Evolutionary conservation across 2,113 vertebrate species (phyloP), one percentile per base, ranked within the genome.

Genomic region (Penelope pileata): DNA sequence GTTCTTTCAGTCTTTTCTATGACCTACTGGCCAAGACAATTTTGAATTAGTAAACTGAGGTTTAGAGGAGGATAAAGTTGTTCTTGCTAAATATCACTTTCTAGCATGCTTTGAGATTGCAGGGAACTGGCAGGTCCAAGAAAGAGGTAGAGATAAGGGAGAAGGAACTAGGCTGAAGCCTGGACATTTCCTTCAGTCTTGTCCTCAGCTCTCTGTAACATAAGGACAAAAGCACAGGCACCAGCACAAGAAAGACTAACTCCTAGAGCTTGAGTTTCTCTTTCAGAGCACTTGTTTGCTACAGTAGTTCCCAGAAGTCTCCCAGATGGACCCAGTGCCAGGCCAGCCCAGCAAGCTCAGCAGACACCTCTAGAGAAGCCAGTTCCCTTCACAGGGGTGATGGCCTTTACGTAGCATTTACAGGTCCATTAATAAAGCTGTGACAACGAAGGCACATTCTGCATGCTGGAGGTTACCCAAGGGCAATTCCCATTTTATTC

Each of bases 401-500:
- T 22, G 16, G 18, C 22, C 16, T 83, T 90, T 66, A 47, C 0
- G 0, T 5, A 70, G 15, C 10, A 53, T n/a, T 93, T 69, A 36
- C 16, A 69, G 90, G 53, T 29, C 1, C 3, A 36, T 51, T 60
- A 34, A 62, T 19, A 53, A 91, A 64, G 6, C 21, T 40, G 1
- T 24, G 16, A 43, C 83, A 90, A 54, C 6, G 60, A 36, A 62
- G 21, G 34, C 85, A 21, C 50, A 26, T 80, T 77, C 86, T 86
- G 23, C 13, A 90, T 83, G 22, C 47, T 43, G 29, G 17, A 40
- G 29, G 38, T 81, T 83, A 91, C 32, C 15, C 42, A 59, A 67
- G 70, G 53, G 9, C 38, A 59, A 76, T 73, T 54, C 42, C 12
- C 17, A 40, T 66, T 91, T 84, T 91, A 66, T 89, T 94, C 63